Base-by-base conservation (phyloP, 2,888 invertebrate genomes). In the Nipponacmea schrenckii region DNA sequence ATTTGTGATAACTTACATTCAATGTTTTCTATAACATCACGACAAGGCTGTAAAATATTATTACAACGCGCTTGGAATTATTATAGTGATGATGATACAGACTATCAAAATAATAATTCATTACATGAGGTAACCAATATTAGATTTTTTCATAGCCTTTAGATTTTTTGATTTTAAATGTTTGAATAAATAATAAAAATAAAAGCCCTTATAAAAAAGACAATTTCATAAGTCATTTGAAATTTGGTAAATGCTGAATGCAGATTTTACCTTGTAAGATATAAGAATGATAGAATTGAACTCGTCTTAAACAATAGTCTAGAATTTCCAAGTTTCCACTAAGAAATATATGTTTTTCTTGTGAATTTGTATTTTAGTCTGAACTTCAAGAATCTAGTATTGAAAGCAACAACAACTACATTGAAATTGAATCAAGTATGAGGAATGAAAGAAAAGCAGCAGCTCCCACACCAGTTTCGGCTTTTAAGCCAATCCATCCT, bases 401-500 rank as follows among this genome's bases (percentile, higher is more conserved):
- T 24, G 56, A 56, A 14, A 56, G 56, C 56, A 56, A 20, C 56
- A 56, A 24, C 20, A 56, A 8, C 24, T 14, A 56, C 12, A 24
- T 20, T 14, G 39, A 39, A 39, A 56, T 10, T 56, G 56, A 56
- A 56, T 24, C 56, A 56, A 56, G n/a, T 10, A 56, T 17, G 24
- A 20, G 20, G n/a, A 15, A 20, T 56, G 56, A 20, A 20, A 56
- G 20, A 56, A 56, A 56, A 24, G 20, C 56, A 24, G 14, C 56
- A 24, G 77, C 78, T 31, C 70, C 69, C 3, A 46, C 65, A 12
- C 63, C 72, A 39, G 70, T 73, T n/a, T 77, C 79, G 15, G 77
- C 77, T 24, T 80, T 80, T 64, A 75, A 77, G 24, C 79, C 82
- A 64, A 71, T 83, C 68, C 77, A 79, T 69, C 79, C 80, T 71